These are phyloP conservation scores for Hypotaenidia philippensis DNA, from an alignment of 2,797 vertebrate species.

Conservation along the genomic window DNA sequence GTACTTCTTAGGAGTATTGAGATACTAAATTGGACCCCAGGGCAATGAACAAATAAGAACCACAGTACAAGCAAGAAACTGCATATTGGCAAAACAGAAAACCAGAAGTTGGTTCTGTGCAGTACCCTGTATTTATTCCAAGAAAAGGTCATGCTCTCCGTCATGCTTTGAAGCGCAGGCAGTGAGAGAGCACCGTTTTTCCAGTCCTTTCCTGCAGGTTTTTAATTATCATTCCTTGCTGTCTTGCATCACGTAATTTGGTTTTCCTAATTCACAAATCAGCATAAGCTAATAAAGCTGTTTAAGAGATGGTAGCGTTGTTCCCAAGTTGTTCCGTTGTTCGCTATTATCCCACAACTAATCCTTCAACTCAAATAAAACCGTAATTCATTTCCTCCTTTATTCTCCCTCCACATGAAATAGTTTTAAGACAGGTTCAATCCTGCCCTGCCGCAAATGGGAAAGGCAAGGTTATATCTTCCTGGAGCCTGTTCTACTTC, in stretches of 20 bases:
- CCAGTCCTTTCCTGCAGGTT: constrained; percentile 30
- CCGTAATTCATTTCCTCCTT: constrained; percentile 46
- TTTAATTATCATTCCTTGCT: constrained; percentile 35
- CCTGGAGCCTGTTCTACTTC: background rate
- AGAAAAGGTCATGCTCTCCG: constrained; percentile 50
- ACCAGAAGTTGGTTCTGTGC: background rate
- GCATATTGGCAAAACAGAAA: constrained; percentile 29
- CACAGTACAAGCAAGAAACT: background rate
- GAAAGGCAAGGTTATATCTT: constrained; percentile 13
- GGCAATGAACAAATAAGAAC: constrained; percentile 14
- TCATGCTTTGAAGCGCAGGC: constrained; percentile 41
- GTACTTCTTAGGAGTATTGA: background rate
- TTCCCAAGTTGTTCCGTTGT: background rate
- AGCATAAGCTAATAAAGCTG: constrained; percentile 58
- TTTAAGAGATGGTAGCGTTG: background rate
- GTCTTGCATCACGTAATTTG: constrained; percentile 33
- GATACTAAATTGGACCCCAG: background rate
- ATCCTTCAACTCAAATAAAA: constrained; percentile 65
- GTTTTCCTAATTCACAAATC: constrained; percentile 47
- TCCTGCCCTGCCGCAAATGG: constrained; percentile 23
- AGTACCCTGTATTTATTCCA: constrained; percentile 20
- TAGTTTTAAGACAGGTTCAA: constrained; percentile 58
- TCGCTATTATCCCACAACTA: constrained; percentile 37
- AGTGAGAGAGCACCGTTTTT: background rate
- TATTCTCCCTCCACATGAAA: constrained; percentile 5